These are phyloP conservation scores for Burhinus oedicnemus DNA, from an alignment of 2,113 vertebrate species.

Conservation along the genomic window DNA sequence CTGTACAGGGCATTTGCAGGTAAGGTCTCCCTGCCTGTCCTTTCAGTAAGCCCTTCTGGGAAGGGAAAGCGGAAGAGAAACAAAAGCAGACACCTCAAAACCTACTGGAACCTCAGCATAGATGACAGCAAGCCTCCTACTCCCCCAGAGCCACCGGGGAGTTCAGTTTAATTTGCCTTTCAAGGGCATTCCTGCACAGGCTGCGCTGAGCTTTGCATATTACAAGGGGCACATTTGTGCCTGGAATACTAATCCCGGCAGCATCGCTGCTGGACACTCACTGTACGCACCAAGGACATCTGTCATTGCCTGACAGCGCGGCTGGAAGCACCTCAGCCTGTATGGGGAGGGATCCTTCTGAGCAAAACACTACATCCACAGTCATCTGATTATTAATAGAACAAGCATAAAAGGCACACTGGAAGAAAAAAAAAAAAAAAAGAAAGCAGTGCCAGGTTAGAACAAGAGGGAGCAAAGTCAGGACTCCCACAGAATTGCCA, in stretches of 20 bases:
- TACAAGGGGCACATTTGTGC: neutral
- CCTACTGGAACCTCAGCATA: neutral
- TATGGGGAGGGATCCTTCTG: neutral
- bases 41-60: neutral
- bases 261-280: neutral
- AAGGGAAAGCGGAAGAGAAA: neutral
- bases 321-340: neutral
- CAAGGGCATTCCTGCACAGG: conserved; percentile 32
- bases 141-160: neutral
- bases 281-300: neutral
- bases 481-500: neutral
- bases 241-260: conserved; percentile 41
- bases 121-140: neutral
- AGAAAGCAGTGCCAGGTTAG: accelerated
- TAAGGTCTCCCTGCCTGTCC: neutral
- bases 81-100: neutral
- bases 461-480: neutral
- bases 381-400: neutral
- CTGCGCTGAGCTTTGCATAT: neutral
- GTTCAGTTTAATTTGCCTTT: neutral
- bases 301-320: neutral
- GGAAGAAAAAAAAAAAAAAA: too few relatives aligned
- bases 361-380: neutral
- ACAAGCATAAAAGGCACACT: neutral
- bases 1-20: accelerated